A percentile compares a stretch with the other conserved stretches of the same genome.
Evolutionary conservation across 1,140 invertebrate species (phyloP).

Genomic region (Trichonephila inaurata): DNA sequence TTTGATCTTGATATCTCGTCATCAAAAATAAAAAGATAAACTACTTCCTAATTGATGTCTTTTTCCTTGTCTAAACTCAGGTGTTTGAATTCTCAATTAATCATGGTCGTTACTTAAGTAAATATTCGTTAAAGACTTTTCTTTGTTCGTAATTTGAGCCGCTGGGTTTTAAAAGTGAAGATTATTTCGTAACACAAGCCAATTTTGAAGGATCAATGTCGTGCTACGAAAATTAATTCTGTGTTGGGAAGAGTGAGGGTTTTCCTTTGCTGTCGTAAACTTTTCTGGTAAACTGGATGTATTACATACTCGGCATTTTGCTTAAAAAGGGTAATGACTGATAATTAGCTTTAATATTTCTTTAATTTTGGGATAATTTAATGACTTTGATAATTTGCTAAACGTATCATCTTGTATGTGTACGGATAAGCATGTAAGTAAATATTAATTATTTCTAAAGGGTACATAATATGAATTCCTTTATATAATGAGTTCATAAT

Average conservation of each 20-base stretch:
- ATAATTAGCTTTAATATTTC: neutral
- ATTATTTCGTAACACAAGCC: conserved; percentile 44
- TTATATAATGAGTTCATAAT: neutral
- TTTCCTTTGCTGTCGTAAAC: neutral
- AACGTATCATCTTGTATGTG: neutral
- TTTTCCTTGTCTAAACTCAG: conserved; percentile 38
- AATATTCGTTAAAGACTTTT: conserved; percentile 32
- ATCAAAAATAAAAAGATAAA: conserved; percentile 29
- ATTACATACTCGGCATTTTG: neutral
- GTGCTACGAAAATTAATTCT: conserved; percentile 52
- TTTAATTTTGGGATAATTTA: conserved; percentile 16
- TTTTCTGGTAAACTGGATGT: neutral
- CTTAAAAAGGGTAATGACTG: neutral
- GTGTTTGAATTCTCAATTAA: conserved; percentile 40
- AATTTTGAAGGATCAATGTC: conserved; percentile 33
- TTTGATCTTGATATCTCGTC: conserved; percentile 13
- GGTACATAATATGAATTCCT: neutral
- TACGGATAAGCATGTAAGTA: neutral
- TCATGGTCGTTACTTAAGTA: conserved; percentile 1
- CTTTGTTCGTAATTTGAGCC: conserved; percentile 38
- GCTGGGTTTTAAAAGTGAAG: conserved; percentile 31
- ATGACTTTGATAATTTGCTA: neutral
- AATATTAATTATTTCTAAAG: neutral
- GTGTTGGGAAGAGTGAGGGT: neutral
- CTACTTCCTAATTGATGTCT: conserved; percentile 30